Base-by-base conservation (phyloP, 1,140 invertebrate genomes). In the Pseudachorutes palmiensis region DNA sequence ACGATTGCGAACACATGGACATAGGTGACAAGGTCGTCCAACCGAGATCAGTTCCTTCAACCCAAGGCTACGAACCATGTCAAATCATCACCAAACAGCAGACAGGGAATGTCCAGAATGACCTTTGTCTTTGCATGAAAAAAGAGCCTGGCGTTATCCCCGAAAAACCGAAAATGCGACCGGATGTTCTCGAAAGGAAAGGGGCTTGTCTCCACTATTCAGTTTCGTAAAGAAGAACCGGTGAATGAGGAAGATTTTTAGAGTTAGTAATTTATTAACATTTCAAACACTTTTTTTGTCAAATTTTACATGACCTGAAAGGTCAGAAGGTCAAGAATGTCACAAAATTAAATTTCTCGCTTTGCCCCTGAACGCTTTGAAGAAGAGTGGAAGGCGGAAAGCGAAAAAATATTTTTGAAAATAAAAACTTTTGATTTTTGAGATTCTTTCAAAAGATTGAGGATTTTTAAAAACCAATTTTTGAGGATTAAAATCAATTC, bases 161-260 rank as follows among this genome's bases (percentile, higher is more conserved):
- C 9, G 51, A 12, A 55, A 55, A 55, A 55, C 51, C 51, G 24
- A 55, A 55, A 24, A 12, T 5, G 9, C 9, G 51, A 55, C 51
- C 24, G 9, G 51, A 55, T 22, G 9, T 55, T 24, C 51, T 55
- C 24, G 12, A 55, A 24, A 12, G 51, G 24, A 55, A 55, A 55
- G 51, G 51, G 12, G 9, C 24, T 55, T 55, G 51, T 26, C 51
- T 55, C 51, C 51, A 55, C 24, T 55, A 55, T 55, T 12, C 51
- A 55, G 51, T 55, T 55, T 55, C 51, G 3, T 55, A 55, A 55
- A 45, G 19, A 45, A 12, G 9, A 5, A 55, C 24, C 24, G 12
- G 5, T 55, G 24, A 55, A 55, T 16, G 5, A 19, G 9, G 24
- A 41, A 5, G 19, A 41, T 5, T 19, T 19, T 19, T 5, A 41